Base-by-base conservation (phyloP, 2,113 vertebrate species). In the Nycticebus coucang region DNA sequence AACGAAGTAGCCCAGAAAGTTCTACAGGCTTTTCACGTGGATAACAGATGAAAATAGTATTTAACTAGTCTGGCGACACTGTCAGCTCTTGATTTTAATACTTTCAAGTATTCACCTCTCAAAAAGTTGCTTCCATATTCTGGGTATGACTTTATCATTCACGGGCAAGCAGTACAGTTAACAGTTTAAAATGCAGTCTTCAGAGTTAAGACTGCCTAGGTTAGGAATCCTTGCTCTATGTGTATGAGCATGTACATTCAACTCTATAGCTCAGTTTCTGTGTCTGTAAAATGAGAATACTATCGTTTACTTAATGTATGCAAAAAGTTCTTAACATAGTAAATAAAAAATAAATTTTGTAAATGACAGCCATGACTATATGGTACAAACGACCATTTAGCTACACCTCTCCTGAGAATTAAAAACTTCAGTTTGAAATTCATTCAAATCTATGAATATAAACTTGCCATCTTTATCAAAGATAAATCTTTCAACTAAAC, bases 401-500 rank as follows among this genome's bases (percentile, higher is more conserved):
- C 45, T 75, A 77, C 10, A 95, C 0, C 62, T 89, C 72, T 93
- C n/a, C 75, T 82, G 21, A 95, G 80, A 91, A 84, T 86, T 15
- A 79, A 64, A 97, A 94, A 33, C 45, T 68, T 93, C 13, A 78
- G 13, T 10, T 53, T 96, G 37, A 95, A 93, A 82, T 79, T 35
- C 69, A 89, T 69, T 91, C 35, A 92, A 86, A 97, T 86, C 80
- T 85, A 84, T 87, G 28, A 90, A 71, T 35, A 93, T 66, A 85
- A 62, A 53, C 72, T 95, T 93, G 83, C 53, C n/a, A 83, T 28
- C 33, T 80, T 87, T 89, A 95, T 87, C 68, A 92, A 84, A 92
- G 64, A 82, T 83, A 92, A 91, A 78, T 57, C 41, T 86, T 69
- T 93, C 93, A 22, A 94, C 71, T 86, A 80, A 97, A 74, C 37